Base-by-base conservation (phyloP, 2,797 vertebrate species). In the Craterocephalus amniculus region DNA sequence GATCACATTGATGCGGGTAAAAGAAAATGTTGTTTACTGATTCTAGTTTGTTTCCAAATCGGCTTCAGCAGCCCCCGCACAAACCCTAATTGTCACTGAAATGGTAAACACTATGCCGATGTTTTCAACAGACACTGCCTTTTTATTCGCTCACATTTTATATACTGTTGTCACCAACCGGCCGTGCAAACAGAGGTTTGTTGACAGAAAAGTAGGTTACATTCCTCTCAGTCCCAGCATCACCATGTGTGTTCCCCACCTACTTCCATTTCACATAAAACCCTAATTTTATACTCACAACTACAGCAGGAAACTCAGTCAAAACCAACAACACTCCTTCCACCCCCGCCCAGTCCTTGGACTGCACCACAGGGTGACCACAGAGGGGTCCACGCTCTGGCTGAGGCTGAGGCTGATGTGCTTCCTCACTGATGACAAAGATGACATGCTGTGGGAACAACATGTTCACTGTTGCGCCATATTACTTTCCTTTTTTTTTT, bases 231-330 rank as follows among this genome's bases (percentile, higher is more conserved):
- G 14, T 78, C 70, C 79, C 73, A 80, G 80, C 74, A 83, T 51
- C 63, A 77, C 69, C 81, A 57, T 68, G 74, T 55, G 84, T 83
- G 77, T 87, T 66, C 83, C 63, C 61, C 78, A 70, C 77, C 77
- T 73, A 72, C 79, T 83, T 72, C 58, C 75, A 78, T 54, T 79
- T 91, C 80, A 86, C 87, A 87, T 89, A 89, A 90, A 93, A 80
- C 38, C 80, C 87, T 88, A 89, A 90, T 83, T 93, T 90, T 91
- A 89, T 72, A 62, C 85, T 75, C 57, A 83, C 77, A 86, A 78
- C 89, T 96, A 80, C 74, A 93, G 94, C 89, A 65, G 94, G 94
- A 89, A 96, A 92, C 80, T 82, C 92, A 70, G 72, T 93, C 79
- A 95, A 95, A 93, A 95, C 95, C 86, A 95, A 94, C 78, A 83